These are phyloP conservation scores for Ammospiza maritima DNA, from an alignment of 2,797 vertebrate genomes.

Conservation along the genomic window DNA sequence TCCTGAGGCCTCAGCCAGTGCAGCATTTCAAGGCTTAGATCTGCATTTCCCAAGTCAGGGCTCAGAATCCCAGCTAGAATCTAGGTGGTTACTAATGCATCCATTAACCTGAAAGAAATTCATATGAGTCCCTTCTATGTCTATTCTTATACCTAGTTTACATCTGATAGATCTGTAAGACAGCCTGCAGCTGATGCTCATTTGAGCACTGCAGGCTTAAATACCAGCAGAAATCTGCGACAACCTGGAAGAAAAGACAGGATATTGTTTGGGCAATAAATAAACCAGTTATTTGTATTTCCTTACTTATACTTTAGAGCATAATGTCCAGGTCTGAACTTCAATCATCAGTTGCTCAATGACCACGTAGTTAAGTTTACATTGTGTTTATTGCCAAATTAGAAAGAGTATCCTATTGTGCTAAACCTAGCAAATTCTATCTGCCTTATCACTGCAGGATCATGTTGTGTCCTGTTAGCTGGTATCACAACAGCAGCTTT, in stretches of 20 bases:
- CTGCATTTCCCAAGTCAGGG: not conserved
- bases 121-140: not conserved
- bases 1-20: not conserved
- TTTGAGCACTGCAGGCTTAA: not conserved
- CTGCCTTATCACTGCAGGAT: slow-evolving; percentile 14
- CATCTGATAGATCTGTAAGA: not conserved
- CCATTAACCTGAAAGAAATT: not conserved
- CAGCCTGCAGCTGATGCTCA: not conserved
- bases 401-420: not conserved
- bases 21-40: slow-evolving; percentile 11
- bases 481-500: slow-evolving; percentile 2
- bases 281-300: not conserved
- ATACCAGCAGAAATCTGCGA: not conserved
- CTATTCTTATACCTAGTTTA: not conserved
- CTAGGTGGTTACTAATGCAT: not conserved
- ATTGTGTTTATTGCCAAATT: not conserved
- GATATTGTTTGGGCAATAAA: not conserved
- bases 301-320: not conserved
- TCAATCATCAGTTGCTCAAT: not conserved
- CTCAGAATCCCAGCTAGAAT: not conserved
- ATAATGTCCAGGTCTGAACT: not conserved
- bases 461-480: slow-evolving; percentile 25
- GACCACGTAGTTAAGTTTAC: not conserved
- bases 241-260: not conserved
- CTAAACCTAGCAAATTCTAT: slow-evolving; percentile 3